A percentile compares a stretch with the other conserved stretches of the same genome.
Evolutionary conservation across 2,113 vertebrate genomes (phyloP).

Genomic region (Campylomormyrus tamandua): DNA sequence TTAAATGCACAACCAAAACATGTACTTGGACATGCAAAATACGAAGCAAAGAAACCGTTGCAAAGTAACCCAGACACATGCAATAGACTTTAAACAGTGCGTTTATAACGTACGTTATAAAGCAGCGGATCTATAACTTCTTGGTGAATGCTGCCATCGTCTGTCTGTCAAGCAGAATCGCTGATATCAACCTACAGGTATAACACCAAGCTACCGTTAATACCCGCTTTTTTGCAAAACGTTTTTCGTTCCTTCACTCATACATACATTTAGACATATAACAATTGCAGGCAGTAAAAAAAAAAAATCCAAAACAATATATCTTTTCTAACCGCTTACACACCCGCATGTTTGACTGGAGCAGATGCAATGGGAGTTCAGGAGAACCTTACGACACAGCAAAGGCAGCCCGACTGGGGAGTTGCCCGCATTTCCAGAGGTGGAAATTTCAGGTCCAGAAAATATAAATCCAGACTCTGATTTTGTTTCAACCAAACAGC

Average conservation of each 20-base stretch:
- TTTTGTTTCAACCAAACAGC: too few relatives aligned
- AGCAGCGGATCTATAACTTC: background rate
- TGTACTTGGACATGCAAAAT: background rate
- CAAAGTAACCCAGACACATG: background rate
- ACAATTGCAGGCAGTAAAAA: background rate
- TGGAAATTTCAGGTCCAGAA: too few relatives aligned
- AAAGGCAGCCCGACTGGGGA: background rate
- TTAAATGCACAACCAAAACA: background rate
- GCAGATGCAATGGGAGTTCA: background rate
- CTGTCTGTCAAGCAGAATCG: background rate
- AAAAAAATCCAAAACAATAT: background rate
- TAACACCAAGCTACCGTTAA: background rate
- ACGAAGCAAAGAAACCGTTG: background rate
- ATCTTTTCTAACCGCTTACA: background rate
- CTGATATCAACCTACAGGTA: background rate
- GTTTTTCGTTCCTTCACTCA: background rate
- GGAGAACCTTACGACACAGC: background rate
- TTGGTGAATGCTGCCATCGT: background rate
- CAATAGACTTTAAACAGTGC: background rate
- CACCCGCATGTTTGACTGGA: background rate
- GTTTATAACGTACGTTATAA: background rate
- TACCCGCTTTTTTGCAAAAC: background rate
- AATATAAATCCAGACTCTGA: too few relatives aligned
- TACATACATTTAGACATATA: background rate
- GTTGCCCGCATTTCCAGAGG: background rate